A percentile compares a stretch with the other conserved stretches of the same genome.
phyloP scores from a whole-genome alignment of 2,797 vertebrate species.

The Paguma larvata region DNA sequence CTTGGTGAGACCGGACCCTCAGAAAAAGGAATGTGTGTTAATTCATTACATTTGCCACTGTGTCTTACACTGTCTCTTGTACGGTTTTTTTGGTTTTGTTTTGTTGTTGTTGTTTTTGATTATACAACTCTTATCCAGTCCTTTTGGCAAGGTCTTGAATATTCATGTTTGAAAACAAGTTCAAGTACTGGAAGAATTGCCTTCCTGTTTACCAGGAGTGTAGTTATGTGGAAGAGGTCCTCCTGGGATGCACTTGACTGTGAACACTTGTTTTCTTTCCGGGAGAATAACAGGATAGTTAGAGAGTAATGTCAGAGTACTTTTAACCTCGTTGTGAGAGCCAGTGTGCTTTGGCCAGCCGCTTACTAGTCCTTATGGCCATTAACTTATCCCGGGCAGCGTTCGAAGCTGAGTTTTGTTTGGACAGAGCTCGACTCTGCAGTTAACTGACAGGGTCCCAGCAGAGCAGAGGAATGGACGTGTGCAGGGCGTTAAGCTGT shows the following conservation, averaged over 20 bases:
- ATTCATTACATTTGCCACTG: background rate
- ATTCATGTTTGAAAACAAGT: constrained; percentile 59
- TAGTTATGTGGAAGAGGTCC: background rate
- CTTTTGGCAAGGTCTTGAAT: constrained; percentile 23
- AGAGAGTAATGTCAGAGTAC: background rate
- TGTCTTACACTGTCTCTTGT: background rate
- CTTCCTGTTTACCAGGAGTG: constrained; percentile 40
- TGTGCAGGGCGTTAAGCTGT: constrained; percentile 7
- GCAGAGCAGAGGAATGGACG: background rate
- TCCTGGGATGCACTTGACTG: background rate
- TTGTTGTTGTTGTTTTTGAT: background rate
- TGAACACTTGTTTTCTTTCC: background rate
- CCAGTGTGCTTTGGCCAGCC: background rate
- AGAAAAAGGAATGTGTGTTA: background rate
- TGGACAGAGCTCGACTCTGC: background rate
- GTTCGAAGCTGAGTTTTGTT: background rate
- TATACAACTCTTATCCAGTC: background rate
- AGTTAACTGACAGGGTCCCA: background rate
- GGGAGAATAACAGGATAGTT: constrained; percentile 10
- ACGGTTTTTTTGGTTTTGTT: background rate
- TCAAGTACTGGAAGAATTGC: constrained; percentile 6
- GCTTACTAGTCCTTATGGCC: constrained; percentile 20
- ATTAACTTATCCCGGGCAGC: constrained; percentile 12
- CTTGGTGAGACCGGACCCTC: background rate
- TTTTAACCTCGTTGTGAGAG: background rate